phyloP scores from a whole-genome alignment of 2,797 vertebrate species.

The Sebastes hubbsi region DNA sequence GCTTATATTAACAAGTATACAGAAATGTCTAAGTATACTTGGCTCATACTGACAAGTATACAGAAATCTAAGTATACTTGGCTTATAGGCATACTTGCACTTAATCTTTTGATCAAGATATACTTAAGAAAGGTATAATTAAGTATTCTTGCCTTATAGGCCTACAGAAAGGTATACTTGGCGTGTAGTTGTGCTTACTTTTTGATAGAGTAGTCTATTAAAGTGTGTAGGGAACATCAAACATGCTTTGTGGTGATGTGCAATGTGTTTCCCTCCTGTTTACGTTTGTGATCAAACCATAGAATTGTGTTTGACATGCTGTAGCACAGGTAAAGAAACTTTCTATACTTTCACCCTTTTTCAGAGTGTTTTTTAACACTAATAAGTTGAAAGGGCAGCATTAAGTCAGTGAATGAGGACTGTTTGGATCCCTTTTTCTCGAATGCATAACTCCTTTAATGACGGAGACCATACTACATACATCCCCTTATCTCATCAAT shows the following conservation, averaged over 20 bases:
- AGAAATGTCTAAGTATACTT: too few species aligned
- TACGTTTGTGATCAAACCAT: not conserved
- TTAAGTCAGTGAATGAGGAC: not conserved
- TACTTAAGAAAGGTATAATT: too few species aligned
- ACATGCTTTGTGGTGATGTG: not conserved
- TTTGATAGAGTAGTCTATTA: too few species aligned
- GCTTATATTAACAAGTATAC: too few species aligned
- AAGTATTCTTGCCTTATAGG: too few species aligned
- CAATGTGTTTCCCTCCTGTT: not conserved
- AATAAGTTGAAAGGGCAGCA: not conserved
- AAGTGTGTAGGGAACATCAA: not conserved
- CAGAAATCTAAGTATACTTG: too few species aligned
- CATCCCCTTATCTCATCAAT: not conserved
- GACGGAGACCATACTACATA: not conserved
- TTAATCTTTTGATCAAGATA: too few species aligned
- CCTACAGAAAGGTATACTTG: too few species aligned
- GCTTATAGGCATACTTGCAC: too few species aligned
- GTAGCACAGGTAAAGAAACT: not conserved
- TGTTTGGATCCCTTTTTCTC: not conserved
- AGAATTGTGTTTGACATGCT: not conserved
- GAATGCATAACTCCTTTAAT: not conserved
- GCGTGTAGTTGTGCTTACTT: too few species aligned
- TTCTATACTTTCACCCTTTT: not conserved
- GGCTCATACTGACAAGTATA: too few species aligned
- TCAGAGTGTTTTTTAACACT: not conserved